Conservation (phyloP, 92 coral and sea anemone species). For the Umimayanthus kanabou region DNA sequence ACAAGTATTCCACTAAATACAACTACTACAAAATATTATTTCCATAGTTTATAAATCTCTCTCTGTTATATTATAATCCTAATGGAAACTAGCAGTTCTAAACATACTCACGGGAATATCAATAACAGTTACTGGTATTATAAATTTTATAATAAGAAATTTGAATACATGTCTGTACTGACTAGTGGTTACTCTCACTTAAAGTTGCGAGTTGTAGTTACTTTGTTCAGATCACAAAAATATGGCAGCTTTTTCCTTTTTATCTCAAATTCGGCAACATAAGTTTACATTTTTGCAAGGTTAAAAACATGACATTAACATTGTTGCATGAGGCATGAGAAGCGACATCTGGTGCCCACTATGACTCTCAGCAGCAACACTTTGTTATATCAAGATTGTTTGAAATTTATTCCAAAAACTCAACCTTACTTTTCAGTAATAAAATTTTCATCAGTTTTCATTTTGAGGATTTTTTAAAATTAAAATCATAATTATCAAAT, state of each 20-base stretch:
- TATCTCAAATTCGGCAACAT: background rate
- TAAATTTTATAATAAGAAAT: no score
- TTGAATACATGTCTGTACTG: no score
- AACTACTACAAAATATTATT: background rate
- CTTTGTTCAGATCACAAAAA: background rate
- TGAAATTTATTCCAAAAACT: background rate
- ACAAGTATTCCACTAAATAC: no score
- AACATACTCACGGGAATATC: background rate
- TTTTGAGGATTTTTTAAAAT: background rate
- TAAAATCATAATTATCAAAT: no score
- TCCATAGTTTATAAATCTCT: no score
- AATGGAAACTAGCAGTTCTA: background rate
- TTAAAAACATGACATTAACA: background rate
- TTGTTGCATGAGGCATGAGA: background rate
- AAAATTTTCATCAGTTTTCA: background rate
- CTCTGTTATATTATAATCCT: no score
- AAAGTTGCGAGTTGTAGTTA: no score
- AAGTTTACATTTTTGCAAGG: background rate
- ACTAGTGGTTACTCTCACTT: background rate
- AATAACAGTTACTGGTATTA: background rate
- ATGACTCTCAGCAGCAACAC: background rate
- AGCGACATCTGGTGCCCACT: background rate
- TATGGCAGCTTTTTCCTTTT: background rate
- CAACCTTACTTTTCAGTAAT: background rate
- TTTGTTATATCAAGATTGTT: background rate